Base-by-base conservation (phyloP, 2,888 invertebrate genomes). In the Himalopsyche tibetana region DNA sequence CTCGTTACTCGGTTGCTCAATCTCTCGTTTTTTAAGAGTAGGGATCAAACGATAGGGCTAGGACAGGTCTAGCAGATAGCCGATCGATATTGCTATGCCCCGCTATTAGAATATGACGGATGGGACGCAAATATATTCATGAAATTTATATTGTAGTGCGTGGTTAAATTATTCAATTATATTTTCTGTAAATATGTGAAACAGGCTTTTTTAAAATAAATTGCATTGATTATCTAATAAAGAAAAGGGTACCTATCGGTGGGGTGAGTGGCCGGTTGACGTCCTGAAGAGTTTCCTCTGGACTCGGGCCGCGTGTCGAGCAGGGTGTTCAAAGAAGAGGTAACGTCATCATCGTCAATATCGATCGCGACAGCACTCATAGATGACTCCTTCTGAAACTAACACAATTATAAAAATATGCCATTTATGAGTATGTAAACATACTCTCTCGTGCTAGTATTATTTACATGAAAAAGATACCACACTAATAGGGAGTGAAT, bases 341-440 rank as follows among this genome's bases (percentile, higher is more conserved):
- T 98, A 90, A 98, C 96, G 91, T 98, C 97, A 92, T 98, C 98
- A 91, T 98, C 98, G 91, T 98, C 98, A 91, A 98, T 96, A 90
- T 98, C 98, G 90, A 97, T 97, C 89, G 97, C 97, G 89, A 98
- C 97, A 88, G 97, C 96, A 90, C 96, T 96, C 92, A 97, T 95
- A 55, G 95, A 95, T 79, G 95, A 95, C 91, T 96, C 96, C 92
- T 96, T 95, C 93, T 96, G 95, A 90, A 95, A 94, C 91, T 91
- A 82, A 83, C 45, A 12, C n/a, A 42, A 28, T 81, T 63, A 74
- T 85, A 85, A 85, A 82, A 56, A 83, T 42, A 80, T 51, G 42
- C 40, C 42, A 80, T 80, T 42, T 51, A 51, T 6, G 42, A 38
- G 40, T 63, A 63, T 63, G 9, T 15, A 51, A 15, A 51, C 51